Evolutionary conservation across 1,140 invertebrate genomes (phyloP).

Genomic region (Pogonognathellus flavescens): DNA sequence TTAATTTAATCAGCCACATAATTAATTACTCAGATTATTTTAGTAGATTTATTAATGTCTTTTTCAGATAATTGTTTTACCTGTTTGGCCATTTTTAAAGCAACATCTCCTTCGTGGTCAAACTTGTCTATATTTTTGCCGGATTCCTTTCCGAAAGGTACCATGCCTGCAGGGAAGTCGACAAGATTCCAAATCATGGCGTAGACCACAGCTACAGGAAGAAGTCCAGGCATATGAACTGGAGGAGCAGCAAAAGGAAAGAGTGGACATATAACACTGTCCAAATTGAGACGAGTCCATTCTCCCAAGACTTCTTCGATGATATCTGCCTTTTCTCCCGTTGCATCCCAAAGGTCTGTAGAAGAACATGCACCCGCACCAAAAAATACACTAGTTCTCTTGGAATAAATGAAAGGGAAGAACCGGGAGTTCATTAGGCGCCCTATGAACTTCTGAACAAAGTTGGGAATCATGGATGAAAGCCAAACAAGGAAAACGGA

Average conservation of each 20-base stretch:
- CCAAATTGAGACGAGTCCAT: constrained; percentile 60
- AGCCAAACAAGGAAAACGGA: constrained; percentile 56
- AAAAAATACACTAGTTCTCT: constrained; percentile 57
- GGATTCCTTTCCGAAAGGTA: constrained; percentile 62
- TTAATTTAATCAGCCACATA: too few relatives aligned
- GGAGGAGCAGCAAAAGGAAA: constrained; percentile 65
- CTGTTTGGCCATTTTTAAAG: constrained; percentile 64
- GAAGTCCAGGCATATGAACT: constrained; percentile 58
- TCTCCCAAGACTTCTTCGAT: constrained; percentile 53
- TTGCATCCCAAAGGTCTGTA: constrained; percentile 62
- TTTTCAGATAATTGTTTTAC: too few relatives aligned
- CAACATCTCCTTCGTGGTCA: constrained; percentile 63
- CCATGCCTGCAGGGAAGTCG: constrained; percentile 63
- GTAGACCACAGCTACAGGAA: constrained; percentile 60
- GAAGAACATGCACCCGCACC: constrained; percentile 60
- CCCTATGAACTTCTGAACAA: constrained; percentile 55
- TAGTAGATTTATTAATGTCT: too few relatives aligned
- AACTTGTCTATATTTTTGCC: constrained; percentile 62
- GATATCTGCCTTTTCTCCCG: constrained; percentile 61
- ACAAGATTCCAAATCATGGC: constrained; percentile 64
- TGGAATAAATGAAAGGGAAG: constrained; percentile 63
- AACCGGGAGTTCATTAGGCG: constrained; percentile 56
- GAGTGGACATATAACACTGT: constrained; percentile 61
- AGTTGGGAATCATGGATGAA: constrained; percentile 51
- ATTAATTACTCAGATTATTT: neutral